Evolutionary conservation across 2,888 invertebrate species (phyloP), one percentile per base, ranked within the genome.

Genomic region (Drosophila falleni): DNA sequence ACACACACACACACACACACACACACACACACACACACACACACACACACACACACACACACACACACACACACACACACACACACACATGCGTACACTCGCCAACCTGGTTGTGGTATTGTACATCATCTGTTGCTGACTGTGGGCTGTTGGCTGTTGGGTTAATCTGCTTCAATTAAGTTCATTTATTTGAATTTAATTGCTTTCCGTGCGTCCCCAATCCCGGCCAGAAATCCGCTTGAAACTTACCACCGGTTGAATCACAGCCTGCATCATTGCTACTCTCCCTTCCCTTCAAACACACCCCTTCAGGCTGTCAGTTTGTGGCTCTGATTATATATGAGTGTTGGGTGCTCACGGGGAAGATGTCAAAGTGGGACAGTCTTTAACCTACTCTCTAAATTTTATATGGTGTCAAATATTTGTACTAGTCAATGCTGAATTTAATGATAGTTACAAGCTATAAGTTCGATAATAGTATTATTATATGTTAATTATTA

Each of bases 121-220:
- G 35, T 70, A 67, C 71, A 69, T 60, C 39, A 56, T 46, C 58
- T 41, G 61, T 23, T 50, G 62, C 46, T 46, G 77, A 68, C 74
- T 64, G 51, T 51, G 23, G 9, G 5, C 13, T 50, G 33, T 50
- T 73, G 9, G 5, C 13, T 50, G 33, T 50, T 73, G 75, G 87
- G 87, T 86, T 86, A 86, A 86, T 86, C 89, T 83, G 87, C 84
- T 81, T 87, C 84, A 86, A 88, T 86, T 86, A 86, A 78, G 81
- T 73, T 73, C 72, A 74, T 86, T 86, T 86, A 86, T 86, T 83
- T 88, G 77, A 86, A 88, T 88, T 86, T 88, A 86, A 88, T 88
- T 86, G 85, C 83, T 80, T 86, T 78, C 80, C 79, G 75, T 53
- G 63, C 35, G 55, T 33, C 29, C 62, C 33, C 55, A 56, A 44